These are phyloP conservation scores for Apocrypta bakeri DNA, from an alignment of 1,140 invertebrate genomes.

Conservation along the genomic window DNA sequence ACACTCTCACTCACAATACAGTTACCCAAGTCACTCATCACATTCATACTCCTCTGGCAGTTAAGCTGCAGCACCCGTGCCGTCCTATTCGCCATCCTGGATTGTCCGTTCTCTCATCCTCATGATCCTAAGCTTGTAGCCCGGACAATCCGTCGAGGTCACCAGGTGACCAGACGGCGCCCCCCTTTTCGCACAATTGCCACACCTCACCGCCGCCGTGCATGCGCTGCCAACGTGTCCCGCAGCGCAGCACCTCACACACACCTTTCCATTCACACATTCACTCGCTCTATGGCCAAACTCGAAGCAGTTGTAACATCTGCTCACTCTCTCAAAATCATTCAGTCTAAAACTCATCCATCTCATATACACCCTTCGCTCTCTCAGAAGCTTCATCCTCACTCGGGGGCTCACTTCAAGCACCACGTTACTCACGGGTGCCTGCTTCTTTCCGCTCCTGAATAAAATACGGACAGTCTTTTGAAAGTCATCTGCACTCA, in stretches of 20 bases:
- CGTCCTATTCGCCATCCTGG: background rate
- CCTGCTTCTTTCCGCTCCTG: too few species aligned
- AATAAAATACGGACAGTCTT: too few species aligned
- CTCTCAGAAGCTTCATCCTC: too few species aligned
- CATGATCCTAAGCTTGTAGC: background rate
- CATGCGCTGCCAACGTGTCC: background rate
- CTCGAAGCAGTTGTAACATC: too few species aligned
- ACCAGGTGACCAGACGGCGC: background rate
- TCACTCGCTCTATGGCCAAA: too few species aligned
- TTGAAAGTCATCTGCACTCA: too few species aligned
- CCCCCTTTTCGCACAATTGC: background rate
- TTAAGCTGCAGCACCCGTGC: background rate
- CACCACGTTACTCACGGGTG: too few species aligned
- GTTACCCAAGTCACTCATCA: background rate
- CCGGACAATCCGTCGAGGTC: background rate
- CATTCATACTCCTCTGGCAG: background rate
- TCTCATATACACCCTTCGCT: too few species aligned
- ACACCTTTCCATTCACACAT: background rate
- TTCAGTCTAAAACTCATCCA: too few species aligned
- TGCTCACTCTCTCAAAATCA: too few species aligned
- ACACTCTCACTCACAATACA: background rate
- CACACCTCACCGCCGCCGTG: background rate
- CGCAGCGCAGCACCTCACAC: background rate
- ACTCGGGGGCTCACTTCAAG: too few species aligned
- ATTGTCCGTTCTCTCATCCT: background rate